Evolutionary conservation across 2,888 invertebrate species (phyloP), one percentile per base, ranked within the genome.

Genomic region (Podotricha telesiphe): DNA sequence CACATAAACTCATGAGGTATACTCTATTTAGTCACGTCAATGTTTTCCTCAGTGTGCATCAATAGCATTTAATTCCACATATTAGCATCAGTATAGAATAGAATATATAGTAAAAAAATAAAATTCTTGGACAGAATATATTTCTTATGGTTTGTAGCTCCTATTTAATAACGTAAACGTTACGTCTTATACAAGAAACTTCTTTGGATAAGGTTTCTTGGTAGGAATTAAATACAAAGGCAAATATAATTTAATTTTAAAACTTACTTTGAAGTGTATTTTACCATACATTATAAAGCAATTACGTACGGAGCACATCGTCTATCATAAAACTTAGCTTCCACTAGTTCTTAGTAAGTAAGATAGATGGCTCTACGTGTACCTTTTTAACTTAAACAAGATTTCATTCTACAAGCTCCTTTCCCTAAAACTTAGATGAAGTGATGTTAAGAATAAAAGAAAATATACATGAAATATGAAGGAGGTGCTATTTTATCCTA

Each of bases 251-350:
- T n/a, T 55, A 17, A 17, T 34, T 34, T 55, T 55, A 5, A 34
- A 53, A 3, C 53, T n/a, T 34, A 48, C 19, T 17, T 37, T 2
- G 4, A 48, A 28, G 11, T 28, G 22, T 55, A 55, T 55, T 45
- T 53, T 65, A 34, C 55, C 28, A 51, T 64, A 64, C 48, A 62
- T 62, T 62, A 20, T 64, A 45, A 17, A 53, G 53, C 51, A 71
- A 65, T 71, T 65, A 68, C 62, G 56, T 65, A 68, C 48, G 37
- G 15, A 37, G 48, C 62, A 62, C 62, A 62, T 34, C 62, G 47
- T 62, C 13, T 48, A 50, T 48, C 62, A 62, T 62, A 48, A 62
- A 37, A 50, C 37, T 48, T 15, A 48, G 48, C 62, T 59, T 45
- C 22, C 59, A 15, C 34, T 62, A 62, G 62, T 62, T 62, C 62